Percentiles rank a stretch among this genome's conserved stretches.
These are phyloP conservation scores for Mus musculus DNA, from an alignment of 2,113 vertebrate species.

Conservation along the genomic window DNA sequence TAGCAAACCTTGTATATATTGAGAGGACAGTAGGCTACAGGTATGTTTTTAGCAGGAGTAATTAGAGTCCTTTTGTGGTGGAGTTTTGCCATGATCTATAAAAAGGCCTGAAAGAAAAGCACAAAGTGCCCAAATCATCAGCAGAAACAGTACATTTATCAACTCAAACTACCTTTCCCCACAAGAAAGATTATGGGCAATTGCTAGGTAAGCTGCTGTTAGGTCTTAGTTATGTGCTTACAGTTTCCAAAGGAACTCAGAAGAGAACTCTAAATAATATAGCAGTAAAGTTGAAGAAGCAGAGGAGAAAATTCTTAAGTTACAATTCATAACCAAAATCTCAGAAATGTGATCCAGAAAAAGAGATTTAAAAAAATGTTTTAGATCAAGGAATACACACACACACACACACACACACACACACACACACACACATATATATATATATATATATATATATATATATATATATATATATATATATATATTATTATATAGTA, in stretches of 20 bases:
- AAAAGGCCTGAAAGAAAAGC: conserved; percentile 93
- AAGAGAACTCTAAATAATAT: conserved; percentile 94
- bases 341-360: neutral
- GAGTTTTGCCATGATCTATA: conserved; percentile 88
- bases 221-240: conserved; percentile 92
- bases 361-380: conserved; percentile 80
- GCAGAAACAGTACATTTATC: conserved; percentile 91
- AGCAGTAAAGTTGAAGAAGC: conserved; percentile 36
- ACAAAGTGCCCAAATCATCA: conserved; percentile 90
- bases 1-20: conserved; percentile 91
- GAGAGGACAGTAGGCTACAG: conserved; percentile 87
- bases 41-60: conserved; percentile 92
- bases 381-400: conserved; percentile 88
- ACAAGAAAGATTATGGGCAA: conserved; percentile 94
- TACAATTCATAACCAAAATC: neutral
- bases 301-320: neutral
- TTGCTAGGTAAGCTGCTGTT: conserved; percentile 92
- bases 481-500: no score
- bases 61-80: conserved; percentile 91
- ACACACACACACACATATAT: no score
- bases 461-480: conserved; percentile 87
- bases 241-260: conserved; percentile 93
- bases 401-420: no score
- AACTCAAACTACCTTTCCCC: conserved; percentile 90
- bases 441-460: conserved; percentile 16